A percentile compares a stretch with the other conserved stretches of the same genome.
Evolutionary conservation across 2,888 invertebrate species (phyloP).

Genomic region (Mesorhabditis sp.): DNA sequence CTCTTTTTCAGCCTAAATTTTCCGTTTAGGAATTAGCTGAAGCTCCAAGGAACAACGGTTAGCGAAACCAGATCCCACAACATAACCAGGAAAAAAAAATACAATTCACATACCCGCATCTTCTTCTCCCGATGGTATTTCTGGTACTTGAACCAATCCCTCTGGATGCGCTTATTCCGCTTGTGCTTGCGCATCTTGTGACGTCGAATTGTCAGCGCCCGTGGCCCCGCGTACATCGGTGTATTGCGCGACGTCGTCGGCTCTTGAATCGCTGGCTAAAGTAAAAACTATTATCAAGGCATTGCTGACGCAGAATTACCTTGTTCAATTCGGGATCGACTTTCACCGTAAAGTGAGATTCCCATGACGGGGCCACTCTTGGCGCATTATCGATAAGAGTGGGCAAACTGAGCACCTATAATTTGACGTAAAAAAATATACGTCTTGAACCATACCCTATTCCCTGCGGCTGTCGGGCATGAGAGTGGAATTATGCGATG

Average conservation of each 20-base stretch:
- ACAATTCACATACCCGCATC: slow-evolving; percentile 26
- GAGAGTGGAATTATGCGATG: not conserved
- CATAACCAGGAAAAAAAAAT: not conserved
- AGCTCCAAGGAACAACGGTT: not conserved
- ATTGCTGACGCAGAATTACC: slow-evolving; percentile 14
- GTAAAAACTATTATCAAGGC: not conserved
- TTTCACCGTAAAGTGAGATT: not conserved
- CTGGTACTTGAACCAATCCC: slow-evolving; percentile 53
- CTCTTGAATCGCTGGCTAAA: slow-evolving; percentile 15
- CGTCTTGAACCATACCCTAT: not conserved
- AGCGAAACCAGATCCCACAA: not conserved
- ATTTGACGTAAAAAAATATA: not conserved
- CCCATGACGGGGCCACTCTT: not conserved
- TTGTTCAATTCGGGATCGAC: not conserved
- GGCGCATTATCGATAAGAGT: not conserved
- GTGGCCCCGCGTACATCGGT: slow-evolving; percentile 33
- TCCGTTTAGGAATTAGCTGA: not conserved
- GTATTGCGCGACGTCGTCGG: slow-evolving; percentile 14
- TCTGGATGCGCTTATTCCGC: slow-evolving; percentile 42
- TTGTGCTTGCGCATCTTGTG: slow-evolving; percentile 57
- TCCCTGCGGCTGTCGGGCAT: not conserved
- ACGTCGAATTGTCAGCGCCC: slow-evolving; percentile 48
- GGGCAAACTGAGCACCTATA: not conserved
- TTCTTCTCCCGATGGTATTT: slow-evolving; percentile 53
- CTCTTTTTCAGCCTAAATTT: slow-evolving; percentile 42